phyloP scores from a whole-genome alignment of 1,140 invertebrate genomes.

The Pseudomyrmex sp. region DNA sequence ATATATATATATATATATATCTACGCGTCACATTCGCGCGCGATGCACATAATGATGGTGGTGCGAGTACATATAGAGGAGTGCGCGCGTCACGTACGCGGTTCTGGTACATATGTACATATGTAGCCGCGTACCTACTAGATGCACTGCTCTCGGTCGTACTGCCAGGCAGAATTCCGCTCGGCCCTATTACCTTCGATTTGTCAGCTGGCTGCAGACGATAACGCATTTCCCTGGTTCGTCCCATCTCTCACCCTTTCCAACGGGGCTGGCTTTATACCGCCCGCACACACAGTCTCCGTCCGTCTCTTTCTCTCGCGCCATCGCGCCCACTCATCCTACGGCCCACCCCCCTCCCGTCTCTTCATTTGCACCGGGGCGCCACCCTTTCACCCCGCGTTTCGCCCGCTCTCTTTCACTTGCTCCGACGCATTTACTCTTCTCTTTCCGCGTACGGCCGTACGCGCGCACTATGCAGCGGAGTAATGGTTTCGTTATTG shows the following conservation, averaged over 20 bases:
- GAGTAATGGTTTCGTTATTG: conserved; percentile 74
- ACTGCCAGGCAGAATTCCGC: conserved; percentile 77
- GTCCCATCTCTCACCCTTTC: conserved; percentile 69
- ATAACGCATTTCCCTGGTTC: conserved; percentile 80
- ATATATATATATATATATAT: conserved; percentile 2
- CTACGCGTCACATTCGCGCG: conserved; percentile 37
- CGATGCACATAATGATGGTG: conserved; percentile 67
- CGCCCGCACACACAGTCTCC: conserved; percentile 51
- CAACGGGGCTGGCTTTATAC: conserved; percentile 64
- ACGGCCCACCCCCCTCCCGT: conserved; percentile 5
- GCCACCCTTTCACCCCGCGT: conserved; percentile 38
- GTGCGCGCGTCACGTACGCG: conserved; percentile 68
- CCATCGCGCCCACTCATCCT: conserved; percentile 13
- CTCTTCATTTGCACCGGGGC: conserved; percentile 53
- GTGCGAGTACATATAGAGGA: conserved; percentile 54
- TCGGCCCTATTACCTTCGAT: conserved; percentile 82
- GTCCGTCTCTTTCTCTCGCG: conserved; percentile 64
- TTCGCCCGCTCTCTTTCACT: conserved; percentile 52
- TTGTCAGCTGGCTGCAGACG: conserved; percentile 81
- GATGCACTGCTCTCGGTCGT: conserved; percentile 72
- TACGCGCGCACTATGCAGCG: conserved; percentile 63
- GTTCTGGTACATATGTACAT: conserved; percentile 73
- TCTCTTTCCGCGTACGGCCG: conserved; percentile 67
- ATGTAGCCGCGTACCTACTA: conserved; percentile 74
- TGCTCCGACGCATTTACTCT: conserved; percentile 52